These are phyloP conservation scores for Danio rerio DNA, from an alignment of 2,113 vertebrate species.

Conservation along the genomic window GRCz12tu NC_133178.1:27165501-27166000, in stretches of 20 bases:
- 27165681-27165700: conserved; percentile 1
- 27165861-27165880: conserved; percentile 15
- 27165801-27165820: conserved; percentile 1
- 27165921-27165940: conserved; percentile 22
- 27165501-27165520: conserved; percentile 18
- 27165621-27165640: conserved; percentile 10
- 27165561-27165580: conserved; percentile 53
- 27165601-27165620: conserved; percentile 27
- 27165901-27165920: conserved; percentile 15
- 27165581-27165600: conserved; percentile 42
- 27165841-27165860: conserved; percentile 3
- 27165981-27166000: neutral
- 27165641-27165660: conserved; percentile 29
- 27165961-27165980: neutral
- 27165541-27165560: conserved; percentile 55
- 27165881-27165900: conserved; percentile 4
- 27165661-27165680: conserved; percentile 8
- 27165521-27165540: conserved; percentile 39
- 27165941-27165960: neutral
- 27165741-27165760: conserved; percentile 38
- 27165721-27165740: conserved; percentile 40
- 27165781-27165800: neutral
- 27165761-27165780: conserved; percentile 12
- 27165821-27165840: neutral
- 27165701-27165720: neutral